These are phyloP conservation scores for Macrophya annulata DNA, from an alignment of 2,888 invertebrate genomes.

Conservation along the genomic window DNA sequence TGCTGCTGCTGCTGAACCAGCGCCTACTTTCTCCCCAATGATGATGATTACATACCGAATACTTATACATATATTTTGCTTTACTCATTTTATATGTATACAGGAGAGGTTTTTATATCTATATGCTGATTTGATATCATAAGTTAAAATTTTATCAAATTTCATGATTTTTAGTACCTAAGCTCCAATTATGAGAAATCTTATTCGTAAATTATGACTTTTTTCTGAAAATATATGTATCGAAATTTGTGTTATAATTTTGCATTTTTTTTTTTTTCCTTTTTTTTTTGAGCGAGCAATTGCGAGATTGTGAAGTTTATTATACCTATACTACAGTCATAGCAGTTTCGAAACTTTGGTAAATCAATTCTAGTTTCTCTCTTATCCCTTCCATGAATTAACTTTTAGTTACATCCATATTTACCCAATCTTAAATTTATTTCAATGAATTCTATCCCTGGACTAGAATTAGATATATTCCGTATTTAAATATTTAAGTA, in stretches of 20 bases:
- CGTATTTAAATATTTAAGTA: neutral
- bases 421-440: neutral
- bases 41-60: neutral
- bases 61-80: neutral
- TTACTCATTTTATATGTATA: neutral
- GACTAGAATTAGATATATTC: neutral
- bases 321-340: neutral
- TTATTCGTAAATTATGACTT: neutral
- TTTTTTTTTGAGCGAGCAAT: neutral
- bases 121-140: neutral
- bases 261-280: neutral
- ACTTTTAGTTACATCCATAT: neutral
- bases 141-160: neutral
- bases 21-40: constrained; percentile 15
- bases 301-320: neutral
- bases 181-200: too few species aligned
- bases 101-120: too few species aligned
- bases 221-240: neutral
- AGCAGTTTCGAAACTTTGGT: neutral
- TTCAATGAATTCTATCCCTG: neutral
- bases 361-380: neutral
- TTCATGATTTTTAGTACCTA: neutral
- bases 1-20: neutral
- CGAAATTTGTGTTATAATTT: neutral
- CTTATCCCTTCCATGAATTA: neutral